Evolutionary conservation across 2,888 invertebrate genomes (phyloP).

Genomic region (Magallana nippona): DNA sequence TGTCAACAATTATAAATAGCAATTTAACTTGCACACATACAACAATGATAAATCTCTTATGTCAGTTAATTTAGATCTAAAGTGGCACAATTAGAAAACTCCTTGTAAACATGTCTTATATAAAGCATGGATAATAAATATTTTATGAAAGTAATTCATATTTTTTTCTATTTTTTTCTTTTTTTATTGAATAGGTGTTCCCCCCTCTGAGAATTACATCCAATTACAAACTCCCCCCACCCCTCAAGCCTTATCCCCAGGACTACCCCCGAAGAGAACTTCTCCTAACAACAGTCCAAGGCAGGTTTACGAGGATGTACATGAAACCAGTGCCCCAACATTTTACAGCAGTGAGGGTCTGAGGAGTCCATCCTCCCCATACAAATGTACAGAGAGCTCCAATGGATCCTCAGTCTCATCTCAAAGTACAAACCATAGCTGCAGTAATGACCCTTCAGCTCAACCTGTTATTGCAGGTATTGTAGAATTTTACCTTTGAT

Average conservation of each 20-base stretch:
- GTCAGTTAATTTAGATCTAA: too few relatives aligned
- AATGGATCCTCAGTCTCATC: neutral
- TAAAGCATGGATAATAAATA: too few relatives aligned
- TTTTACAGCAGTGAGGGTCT: neutral
- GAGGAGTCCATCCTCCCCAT: constrained; percentile 2
- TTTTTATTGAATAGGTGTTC: neutral
- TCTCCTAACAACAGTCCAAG: neutral
- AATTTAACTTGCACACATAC: too few relatives aligned
- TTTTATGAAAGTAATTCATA: too few relatives aligned
- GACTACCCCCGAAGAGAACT: neutral
- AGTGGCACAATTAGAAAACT: too few relatives aligned
- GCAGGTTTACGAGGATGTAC: neutral
- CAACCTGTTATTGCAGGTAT: neutral
- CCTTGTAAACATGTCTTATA: too few relatives aligned
- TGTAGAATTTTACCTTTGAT: neutral
- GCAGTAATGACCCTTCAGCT: neutral
- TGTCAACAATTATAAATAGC: too few relatives aligned
- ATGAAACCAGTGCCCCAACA: neutral
- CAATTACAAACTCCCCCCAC: neutral
- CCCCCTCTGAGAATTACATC: constrained; percentile 2
- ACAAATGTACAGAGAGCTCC: neutral
- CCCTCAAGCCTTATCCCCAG: neutral
- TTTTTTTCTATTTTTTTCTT: too few relatives aligned
- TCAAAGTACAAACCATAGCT: neutral
- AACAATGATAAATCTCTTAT: too few relatives aligned